These are phyloP conservation scores for Notothenia coriiceps DNA, from an alignment of 2,113 vertebrate species.

Conservation along the genomic window DNA sequence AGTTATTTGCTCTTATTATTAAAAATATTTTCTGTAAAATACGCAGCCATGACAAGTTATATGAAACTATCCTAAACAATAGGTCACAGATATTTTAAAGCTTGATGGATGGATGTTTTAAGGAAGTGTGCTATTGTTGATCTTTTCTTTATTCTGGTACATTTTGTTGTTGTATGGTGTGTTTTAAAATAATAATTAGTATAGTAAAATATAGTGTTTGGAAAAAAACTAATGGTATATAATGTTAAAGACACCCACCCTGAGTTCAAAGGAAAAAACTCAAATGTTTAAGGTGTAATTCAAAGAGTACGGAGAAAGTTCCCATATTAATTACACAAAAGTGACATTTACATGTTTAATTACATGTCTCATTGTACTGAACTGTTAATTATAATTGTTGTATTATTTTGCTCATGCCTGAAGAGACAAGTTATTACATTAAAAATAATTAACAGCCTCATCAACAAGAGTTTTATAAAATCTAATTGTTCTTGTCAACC, in stretches of 20 bases:
- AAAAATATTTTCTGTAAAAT: background rate
- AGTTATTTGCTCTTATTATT: background rate
- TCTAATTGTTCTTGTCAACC: background rate
- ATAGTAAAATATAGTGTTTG: background rate
- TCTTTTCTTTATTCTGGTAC: background rate
- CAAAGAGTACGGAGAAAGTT: background rate
- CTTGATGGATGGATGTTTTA: too few species aligned
- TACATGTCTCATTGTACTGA: slow-evolving; percentile 9
- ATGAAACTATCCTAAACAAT: background rate
- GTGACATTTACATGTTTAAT: slow-evolving; percentile 17
- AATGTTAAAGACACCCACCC: too few species aligned
- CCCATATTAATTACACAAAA: background rate
- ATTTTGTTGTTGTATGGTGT: background rate
- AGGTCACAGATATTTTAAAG: background rate
- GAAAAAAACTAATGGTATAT: background rate
- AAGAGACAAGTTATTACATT: background rate
- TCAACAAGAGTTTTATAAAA: background rate
- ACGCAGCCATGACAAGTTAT: background rate
- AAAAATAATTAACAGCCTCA: background rate
- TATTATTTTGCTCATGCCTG: slow-evolving; percentile 5
- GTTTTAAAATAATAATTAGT: background rate
- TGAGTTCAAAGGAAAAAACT: background rate
- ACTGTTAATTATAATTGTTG: background rate
- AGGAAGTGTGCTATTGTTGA: background rate
- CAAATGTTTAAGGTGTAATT: background rate